Percentiles rank a stretch among this genome's conserved stretches.
These are phyloP conservation scores for Manis javanica DNA, from an alignment of 2,797 vertebrate species.

Conservation along the genomic window DNA sequence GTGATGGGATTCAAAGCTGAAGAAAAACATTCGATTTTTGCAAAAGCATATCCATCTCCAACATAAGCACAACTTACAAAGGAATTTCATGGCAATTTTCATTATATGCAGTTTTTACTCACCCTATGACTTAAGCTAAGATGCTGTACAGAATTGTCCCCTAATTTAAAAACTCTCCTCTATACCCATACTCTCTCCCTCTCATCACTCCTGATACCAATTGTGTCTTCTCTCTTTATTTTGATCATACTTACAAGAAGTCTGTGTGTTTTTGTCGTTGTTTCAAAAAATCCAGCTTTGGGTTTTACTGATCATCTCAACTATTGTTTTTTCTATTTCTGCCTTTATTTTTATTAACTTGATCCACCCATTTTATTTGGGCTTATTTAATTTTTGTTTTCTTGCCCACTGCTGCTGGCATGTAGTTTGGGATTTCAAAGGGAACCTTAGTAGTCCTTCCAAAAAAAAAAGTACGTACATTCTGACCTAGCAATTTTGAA, in stretches of 20 bases:
- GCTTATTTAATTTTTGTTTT: conserved; percentile 44
- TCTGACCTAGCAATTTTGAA: background rate
- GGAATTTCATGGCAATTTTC: background rate
- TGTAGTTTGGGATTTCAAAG: background rate
- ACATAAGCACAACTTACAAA: background rate
- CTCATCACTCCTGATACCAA: background rate
- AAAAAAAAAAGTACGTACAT: background rate
- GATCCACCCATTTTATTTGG: background rate
- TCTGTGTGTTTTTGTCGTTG: background rate
- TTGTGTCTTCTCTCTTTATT: background rate
- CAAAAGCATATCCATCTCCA: background rate
- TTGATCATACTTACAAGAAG: background rate
- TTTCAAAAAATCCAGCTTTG: background rate
- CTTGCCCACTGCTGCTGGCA: background rate
- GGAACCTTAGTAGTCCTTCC: background rate
- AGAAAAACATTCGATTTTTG: conserved; percentile 28
- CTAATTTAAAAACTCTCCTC: background rate
- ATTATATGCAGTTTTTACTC: background rate
- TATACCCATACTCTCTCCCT: background rate
- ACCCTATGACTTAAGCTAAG: background rate
- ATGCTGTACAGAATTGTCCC: background rate
- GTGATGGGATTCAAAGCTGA: background rate
- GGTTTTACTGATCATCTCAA: conserved; percentile 32
- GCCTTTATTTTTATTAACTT: conserved; percentile 41
- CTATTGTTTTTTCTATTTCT: conserved; percentile 28